Conservation (phyloP, 2,888 invertebrate species). For the Slavum lentiscoides region DNA sequence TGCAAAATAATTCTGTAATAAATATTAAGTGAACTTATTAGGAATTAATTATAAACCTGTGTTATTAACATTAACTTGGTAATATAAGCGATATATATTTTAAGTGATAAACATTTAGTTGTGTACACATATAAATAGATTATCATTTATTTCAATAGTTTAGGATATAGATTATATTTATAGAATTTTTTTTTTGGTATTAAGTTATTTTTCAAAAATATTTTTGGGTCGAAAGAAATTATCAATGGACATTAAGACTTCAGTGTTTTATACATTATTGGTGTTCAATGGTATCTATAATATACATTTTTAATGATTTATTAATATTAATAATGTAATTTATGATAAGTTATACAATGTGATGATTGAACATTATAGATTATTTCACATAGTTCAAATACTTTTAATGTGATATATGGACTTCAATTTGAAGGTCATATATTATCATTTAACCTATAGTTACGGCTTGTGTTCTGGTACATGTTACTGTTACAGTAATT, state of each 20-base stretch:
- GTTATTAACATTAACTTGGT: no score
- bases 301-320: not conserved
- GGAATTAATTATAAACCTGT: not conserved
- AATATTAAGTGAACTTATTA: not conserved
- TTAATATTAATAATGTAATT: not conserved
- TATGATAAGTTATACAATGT: not conserved
- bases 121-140: not conserved
- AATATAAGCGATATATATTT: no score
- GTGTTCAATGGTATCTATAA: not conserved
- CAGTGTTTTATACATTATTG: not conserved
- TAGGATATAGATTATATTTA: not conserved
- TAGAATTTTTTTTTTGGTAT: not conserved
- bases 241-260: not conserved
- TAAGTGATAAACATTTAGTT: not conserved
- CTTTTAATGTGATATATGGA: not conserved
- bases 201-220: not conserved
- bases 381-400: not conserved
- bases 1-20: not conserved
- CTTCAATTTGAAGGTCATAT: not conserved
- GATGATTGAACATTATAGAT: not conserved
- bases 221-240: not conserved
- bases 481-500: not conserved
- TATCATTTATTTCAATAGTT: conserved; percentile 14
- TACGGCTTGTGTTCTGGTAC: not conserved
- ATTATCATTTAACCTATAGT: not conserved